Evolutionary conservation across 2,888 invertebrate species (phyloP).

Genomic region (Ceramica pisi): DNA sequence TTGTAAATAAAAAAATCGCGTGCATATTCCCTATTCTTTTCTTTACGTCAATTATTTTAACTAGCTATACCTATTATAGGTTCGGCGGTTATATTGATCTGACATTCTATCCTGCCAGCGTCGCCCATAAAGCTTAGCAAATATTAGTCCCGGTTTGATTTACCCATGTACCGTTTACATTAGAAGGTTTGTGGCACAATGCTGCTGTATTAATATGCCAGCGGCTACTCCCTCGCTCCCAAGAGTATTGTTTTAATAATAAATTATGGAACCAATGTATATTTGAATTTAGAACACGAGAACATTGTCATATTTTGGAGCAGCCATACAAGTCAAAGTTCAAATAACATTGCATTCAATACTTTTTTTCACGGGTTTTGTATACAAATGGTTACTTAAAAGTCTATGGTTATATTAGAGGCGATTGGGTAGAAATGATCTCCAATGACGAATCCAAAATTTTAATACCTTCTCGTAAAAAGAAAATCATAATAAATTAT

Average conservation of each 20-base stretch:
- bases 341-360: background rate
- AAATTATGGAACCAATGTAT: background rate
- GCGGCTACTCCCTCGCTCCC: constrained; percentile 2
- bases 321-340: background rate
- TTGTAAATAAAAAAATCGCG: too few species aligned
- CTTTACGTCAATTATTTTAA: constrained; percentile 20
- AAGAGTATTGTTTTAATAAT: background rate
- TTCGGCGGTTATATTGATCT: constrained; percentile 38
- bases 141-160: constrained; percentile 66
- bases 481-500: background rate
- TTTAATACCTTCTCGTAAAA: too few species aligned
- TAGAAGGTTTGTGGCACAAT: constrained; percentile 34
- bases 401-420: too few species aligned
- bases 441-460: too few species aligned
- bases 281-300: background rate
- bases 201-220: constrained; percentile 6
- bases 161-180: constrained; percentile 61
- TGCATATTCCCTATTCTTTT: constrained; percentile 2
- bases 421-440: too few species aligned
- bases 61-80: too few species aligned
- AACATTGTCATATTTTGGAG: background rate
- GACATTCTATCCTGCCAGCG: constrained; percentile 49
- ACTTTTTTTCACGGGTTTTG: background rate
- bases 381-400: background rate
- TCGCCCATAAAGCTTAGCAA: constrained; percentile 61